phyloP scores from a whole-genome alignment of 2,113 vertebrate genomes.

The Charadrius vociferus region DNA sequence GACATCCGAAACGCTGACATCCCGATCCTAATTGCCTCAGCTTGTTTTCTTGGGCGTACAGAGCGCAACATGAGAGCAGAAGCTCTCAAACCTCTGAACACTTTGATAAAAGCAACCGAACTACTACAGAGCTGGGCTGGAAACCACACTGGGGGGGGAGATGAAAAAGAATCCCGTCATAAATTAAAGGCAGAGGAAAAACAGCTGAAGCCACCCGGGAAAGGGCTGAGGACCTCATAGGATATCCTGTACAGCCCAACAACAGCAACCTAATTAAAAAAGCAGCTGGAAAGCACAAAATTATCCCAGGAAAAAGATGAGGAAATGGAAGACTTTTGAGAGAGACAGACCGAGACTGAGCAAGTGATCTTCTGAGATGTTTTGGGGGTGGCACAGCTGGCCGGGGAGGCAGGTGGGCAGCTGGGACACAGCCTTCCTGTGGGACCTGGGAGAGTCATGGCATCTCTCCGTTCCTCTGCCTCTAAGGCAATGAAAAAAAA shows the following conservation, averaged over 20 bases:
- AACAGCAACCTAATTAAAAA: neutral
- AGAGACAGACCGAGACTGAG: neutral
- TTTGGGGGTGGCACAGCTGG: neutral
- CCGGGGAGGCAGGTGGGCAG: accelerated
- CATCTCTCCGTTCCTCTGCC: neutral
- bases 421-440: neutral
- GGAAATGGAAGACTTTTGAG: neutral
- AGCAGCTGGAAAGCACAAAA: neutral
- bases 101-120: neutral
- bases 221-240: neutral
- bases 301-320: neutral
- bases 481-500: neutral
- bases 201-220: neutral
- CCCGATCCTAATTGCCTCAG: neutral
- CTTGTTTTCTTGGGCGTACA: neutral
- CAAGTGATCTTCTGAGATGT: neutral
- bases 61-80: neutral
- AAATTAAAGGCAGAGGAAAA: conserved; percentile 8
- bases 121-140: neutral
- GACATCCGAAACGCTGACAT: neutral
- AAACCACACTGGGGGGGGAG: neutral
- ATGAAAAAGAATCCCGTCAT: neutral
- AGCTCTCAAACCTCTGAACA: neutral
- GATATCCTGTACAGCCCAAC: neutral
- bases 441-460: neutral